Evolutionary conservation across 2,113 vertebrate species (phyloP), one percentile per base, ranked within the genome.

Genomic region (Phaethon lepturus): DNA sequence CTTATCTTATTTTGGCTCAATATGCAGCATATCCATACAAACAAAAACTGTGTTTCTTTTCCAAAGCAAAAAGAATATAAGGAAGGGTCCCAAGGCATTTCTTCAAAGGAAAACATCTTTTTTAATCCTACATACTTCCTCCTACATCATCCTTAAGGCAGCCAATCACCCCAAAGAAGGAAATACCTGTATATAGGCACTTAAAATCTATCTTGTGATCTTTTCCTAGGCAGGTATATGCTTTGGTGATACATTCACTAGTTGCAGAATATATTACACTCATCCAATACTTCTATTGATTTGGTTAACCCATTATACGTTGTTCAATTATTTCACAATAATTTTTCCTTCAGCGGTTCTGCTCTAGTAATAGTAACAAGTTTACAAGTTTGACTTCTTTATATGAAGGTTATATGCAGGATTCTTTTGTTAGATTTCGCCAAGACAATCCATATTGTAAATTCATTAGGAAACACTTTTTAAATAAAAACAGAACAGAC

Each of bases 1-100:
- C 49, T 83, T 91, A 72, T 67, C 86, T 94, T 97, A 50, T 94
- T 98, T 95, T 97, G 81, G 79, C 74, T 92, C 22, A 68, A 38
- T 91, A 68, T 5, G 58, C 56, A 97, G 80, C 74, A 90, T 96
- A 97, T 47, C 90, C 89, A 94, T 69, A 93, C 72, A 68, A 93
- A 84, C 6, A 44, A 78, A 77, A 67, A n/a, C 15, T 8, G 5
- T 1, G 2, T 4, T 19, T 50, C 38, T 72, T 58, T 80, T 24
- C 11, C 4, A 80, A 72, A 71, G 35, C 5, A 66, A 82, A 58
- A 93, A 72, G 3, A 55, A 83, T n/a, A 38, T 14, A 71, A 69
- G 6, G 49, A 63, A 91, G 23, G 9, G 13, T 75, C 52, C 5
- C 12, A 74, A 40, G 28, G 28, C 16, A 83, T 50, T 68, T 78